Evolutionary conservation across 2,888 invertebrate genomes (phyloP).

Genomic region (Trileptium ribeirensis): DNA sequence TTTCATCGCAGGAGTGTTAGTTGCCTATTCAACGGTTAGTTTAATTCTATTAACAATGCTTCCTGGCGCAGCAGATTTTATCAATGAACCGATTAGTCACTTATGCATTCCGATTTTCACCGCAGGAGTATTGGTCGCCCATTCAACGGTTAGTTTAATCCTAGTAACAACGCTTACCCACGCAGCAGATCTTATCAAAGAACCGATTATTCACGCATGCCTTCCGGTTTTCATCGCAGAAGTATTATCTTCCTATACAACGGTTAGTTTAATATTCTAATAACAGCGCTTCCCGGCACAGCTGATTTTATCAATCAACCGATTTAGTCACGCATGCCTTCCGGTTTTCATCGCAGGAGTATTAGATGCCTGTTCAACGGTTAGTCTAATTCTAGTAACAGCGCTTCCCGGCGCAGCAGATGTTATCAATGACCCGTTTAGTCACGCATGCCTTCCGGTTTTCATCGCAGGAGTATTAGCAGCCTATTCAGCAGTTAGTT

Average conservation of each 20-base stretch:
- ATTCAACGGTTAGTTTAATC: constrained; percentile 49
- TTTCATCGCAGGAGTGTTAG: constrained; percentile 52
- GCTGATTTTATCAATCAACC: no score
- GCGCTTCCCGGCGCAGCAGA: no score
- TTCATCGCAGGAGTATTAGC: constrained; percentile 53
- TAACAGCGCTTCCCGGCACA: no score
- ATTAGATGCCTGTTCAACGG: constrained; percentile 50
- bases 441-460: constrained; percentile 52
- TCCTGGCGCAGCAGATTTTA: constrained; percentile 42
- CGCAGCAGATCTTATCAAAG: no score
- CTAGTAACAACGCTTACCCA: no score
- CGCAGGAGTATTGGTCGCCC: constrained; percentile 51
- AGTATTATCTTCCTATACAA: constrained; percentile 50
- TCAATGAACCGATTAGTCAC: constrained; percentile 48
- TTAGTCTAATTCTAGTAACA: no score
- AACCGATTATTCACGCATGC: no score
- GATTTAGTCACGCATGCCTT: constrained; percentile 50
- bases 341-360: constrained; percentile 53
- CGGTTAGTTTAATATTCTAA: no score
- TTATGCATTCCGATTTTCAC: constrained; percentile 53
- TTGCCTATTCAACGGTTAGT: constrained; percentile 50
- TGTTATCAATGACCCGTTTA: constrained; percentile 46
- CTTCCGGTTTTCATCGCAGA: constrained; percentile 53
- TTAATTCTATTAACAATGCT: no score
- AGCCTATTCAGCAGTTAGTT: constrained; percentile 49